A percentile compares a stretch with the other conserved stretches of the same genome.
phyloP scores from a whole-genome alignment of 92 coral and sea anemone genomes.

The Heliopora coerulea region DNA sequence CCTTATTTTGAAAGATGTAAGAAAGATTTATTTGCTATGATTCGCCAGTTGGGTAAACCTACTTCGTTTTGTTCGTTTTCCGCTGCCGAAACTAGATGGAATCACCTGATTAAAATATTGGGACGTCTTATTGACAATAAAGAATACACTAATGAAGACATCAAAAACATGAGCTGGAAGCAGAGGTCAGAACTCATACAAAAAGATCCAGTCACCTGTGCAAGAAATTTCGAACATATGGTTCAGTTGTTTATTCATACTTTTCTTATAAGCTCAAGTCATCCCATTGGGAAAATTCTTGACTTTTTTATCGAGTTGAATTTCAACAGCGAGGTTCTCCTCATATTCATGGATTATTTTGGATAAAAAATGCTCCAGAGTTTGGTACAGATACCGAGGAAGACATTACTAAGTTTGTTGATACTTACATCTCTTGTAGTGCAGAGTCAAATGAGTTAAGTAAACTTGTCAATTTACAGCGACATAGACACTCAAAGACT shows the following conservation, averaged over 20 bases:
- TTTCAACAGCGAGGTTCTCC: constrained; percentile 64
- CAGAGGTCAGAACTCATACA: constrained; percentile 51
- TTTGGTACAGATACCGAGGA: not conserved
- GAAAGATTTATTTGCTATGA: constrained; percentile 37
- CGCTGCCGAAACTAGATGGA: constrained; percentile 42
- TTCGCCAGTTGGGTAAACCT: constrained; percentile 28
- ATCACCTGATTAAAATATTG: constrained; percentile 18
- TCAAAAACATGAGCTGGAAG: constrained; percentile 33
- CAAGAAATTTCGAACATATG: constrained; percentile 69
- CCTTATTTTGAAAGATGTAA: constrained; percentile 45
- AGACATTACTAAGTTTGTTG: not conserved
- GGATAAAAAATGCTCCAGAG: constrained; percentile 38
- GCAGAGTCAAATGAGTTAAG: not conserved
- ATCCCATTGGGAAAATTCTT: constrained; percentile 59
- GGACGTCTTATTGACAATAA: constrained; percentile 31
- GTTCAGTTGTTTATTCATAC: constrained; percentile 54
- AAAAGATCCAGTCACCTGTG: constrained; percentile 69
- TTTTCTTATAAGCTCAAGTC: constrained; percentile 44
- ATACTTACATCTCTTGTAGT: constrained; percentile 5
- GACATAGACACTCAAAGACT: constrained; percentile 23
- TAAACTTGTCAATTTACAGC: constrained; percentile 4
- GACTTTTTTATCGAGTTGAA: constrained; percentile 63
- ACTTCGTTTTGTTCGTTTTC: constrained; percentile 40
- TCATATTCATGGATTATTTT: constrained; percentile 58
- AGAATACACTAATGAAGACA: constrained; percentile 21